Evolutionary conservation across 1,140 invertebrate genomes (phyloP).

Genomic region (Drosophila elegans): DNA sequence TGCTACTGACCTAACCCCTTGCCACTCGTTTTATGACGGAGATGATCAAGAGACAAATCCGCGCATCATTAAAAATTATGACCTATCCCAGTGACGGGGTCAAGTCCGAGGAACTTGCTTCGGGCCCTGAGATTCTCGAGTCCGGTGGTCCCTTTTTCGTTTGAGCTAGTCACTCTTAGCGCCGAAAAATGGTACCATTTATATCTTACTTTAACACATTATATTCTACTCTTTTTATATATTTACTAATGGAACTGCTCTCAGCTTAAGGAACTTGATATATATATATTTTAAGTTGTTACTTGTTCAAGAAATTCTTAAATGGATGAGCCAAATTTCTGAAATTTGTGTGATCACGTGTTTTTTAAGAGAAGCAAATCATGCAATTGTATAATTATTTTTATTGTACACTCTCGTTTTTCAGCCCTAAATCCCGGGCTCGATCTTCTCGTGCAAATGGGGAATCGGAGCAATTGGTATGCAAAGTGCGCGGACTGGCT

Average conservation of each 20-base stretch:
- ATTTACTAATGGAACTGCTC: no score
- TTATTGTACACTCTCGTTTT: constrained; percentile 14
- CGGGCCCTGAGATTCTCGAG: not conserved
- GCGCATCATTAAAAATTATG: constrained; percentile 65
- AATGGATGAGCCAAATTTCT: no score
- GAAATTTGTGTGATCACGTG: no score
- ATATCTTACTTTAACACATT: not conserved
- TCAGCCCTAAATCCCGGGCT: constrained; percentile 4
- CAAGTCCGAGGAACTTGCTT: constrained; percentile 30
- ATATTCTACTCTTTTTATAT: no score
- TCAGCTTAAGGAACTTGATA: no score
- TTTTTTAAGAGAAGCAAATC: not conserved
- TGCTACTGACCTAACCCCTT: constrained; percentile 33
- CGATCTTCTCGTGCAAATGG: constrained; percentile 8
- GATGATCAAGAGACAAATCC: constrained; percentile 60
- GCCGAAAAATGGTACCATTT: not conserved
- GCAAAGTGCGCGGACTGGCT: constrained; percentile 76
- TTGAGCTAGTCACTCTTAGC: not conserved
- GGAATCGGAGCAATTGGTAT: constrained; percentile 71
- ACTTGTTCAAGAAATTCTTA: no score
- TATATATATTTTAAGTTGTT: no score
- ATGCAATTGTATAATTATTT: not conserved
- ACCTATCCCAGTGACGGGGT: constrained; percentile 23
- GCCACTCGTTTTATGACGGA: constrained; percentile 31
- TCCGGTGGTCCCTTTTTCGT: constrained; percentile 5